Conservation (phyloP, 2,797 vertebrate species). For the Coccyzus lansbergi region DNA sequence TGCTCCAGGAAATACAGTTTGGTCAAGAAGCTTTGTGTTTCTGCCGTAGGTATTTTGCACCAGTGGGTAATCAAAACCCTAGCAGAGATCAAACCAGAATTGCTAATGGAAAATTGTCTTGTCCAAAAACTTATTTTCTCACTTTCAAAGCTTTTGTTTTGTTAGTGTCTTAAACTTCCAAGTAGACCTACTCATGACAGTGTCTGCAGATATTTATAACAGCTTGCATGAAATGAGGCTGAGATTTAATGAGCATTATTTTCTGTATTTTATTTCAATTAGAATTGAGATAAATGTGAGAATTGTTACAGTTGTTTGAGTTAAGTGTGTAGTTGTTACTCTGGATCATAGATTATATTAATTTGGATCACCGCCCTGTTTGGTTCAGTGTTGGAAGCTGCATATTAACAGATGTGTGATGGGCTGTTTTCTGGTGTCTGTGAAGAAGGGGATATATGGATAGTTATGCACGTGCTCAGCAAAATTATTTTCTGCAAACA, state of each 20-base stretch:
- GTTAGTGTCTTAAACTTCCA: not conserved
- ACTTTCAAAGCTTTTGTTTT: not conserved
- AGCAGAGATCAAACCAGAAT: not conserved
- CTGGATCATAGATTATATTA: not conserved
- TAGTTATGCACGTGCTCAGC: not conserved
- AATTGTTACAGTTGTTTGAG: not conserved
- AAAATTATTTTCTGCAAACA: not conserved
- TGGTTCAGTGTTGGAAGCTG: not conserved
- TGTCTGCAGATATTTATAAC: not conserved
- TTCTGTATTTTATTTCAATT: not conserved
- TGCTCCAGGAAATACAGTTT: not conserved
- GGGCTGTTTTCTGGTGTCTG: not conserved
- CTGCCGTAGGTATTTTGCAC: rapidly evolving
- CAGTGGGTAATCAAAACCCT: not conserved
- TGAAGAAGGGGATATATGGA: not conserved
- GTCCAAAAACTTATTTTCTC: not conserved
- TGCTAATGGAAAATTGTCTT: not conserved
- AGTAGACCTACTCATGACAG: not conserved
- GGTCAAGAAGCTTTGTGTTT: not conserved
- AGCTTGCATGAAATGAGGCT: not conserved
- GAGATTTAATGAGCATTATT: not conserved
- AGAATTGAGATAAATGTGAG: not conserved
- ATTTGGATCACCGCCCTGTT: not conserved
- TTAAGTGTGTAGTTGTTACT: not conserved
- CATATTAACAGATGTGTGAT: not conserved